These are phyloP conservation scores for Atopsyche davidsoni DNA, from an alignment of 1,140 invertebrate genomes.

Conservation along the genomic window DNA sequence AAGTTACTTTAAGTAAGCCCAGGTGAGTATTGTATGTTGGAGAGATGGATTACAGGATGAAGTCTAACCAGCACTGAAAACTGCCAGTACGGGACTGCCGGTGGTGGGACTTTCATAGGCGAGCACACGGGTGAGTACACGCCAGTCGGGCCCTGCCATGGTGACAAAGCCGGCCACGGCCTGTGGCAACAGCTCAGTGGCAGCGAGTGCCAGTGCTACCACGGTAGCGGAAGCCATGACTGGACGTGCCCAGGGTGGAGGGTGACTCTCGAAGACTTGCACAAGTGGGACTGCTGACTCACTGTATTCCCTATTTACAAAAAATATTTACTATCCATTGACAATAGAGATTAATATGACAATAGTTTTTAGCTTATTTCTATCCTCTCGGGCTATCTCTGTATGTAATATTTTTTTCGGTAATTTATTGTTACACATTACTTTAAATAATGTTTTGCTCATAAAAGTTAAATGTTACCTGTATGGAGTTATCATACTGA, in stretches of 20 bases:
- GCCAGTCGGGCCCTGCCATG: slow-evolving; percentile 58
- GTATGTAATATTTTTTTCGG: background rate
- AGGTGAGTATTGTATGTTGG: no score
- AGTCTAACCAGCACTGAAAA: slow-evolving; percentile 54
- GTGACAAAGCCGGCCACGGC: slow-evolving; percentile 53
- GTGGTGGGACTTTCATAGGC: slow-evolving; percentile 58
- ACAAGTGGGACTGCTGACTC: slow-evolving; percentile 56
- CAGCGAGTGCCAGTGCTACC: slow-evolving; percentile 51
- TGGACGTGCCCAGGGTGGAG: slow-evolving; percentile 55
- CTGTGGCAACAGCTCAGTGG: slow-evolving; percentile 56
- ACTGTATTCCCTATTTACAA: slow-evolving; percentile 27
- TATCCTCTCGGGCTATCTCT: no score
- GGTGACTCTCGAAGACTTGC: slow-evolving; percentile 53
- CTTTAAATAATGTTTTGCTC: no score
- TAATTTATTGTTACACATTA: background rate
- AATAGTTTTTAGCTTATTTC: slow-evolving; percentile 1
- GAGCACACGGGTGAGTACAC: slow-evolving; percentile 55
- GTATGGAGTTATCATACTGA: slow-evolving; percentile 39
- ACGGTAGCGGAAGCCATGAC: slow-evolving; percentile 56
- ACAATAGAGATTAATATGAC: no score
- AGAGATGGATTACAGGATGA: no score
- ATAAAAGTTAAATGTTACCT: no score
- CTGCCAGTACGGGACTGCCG: slow-evolving; percentile 59
- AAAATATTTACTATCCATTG: no score
- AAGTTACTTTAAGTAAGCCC: slow-evolving; percentile 1